These are phyloP conservation scores for Bugula neritina DNA, from an alignment of 2,888 invertebrate genomes.

Conservation along the genomic window DNA sequence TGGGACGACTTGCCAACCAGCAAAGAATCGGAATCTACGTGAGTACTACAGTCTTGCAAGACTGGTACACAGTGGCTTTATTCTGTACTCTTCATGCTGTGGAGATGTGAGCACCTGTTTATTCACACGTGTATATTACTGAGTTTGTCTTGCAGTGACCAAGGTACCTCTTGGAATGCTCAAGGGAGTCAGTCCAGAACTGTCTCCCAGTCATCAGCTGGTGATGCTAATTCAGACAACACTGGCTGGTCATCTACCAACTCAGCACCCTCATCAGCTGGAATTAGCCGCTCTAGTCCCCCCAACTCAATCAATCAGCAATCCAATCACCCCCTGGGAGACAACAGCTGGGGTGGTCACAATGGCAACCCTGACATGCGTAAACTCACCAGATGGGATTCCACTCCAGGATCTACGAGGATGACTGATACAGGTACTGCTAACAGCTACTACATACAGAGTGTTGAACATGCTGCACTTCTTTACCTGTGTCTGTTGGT, in stretches of 20 bases:
- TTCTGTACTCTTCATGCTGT: no score
- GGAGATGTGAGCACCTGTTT: no score
- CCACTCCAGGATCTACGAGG: background rate
- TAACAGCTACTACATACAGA: no score
- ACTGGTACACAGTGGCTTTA: no score
- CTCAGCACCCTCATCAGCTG: background rate
- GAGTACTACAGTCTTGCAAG: no score
- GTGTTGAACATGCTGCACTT: no score
- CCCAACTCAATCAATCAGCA: slow-evolving; percentile 22
- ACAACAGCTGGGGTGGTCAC: background rate
- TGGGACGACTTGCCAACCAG: slow-evolving; percentile 11
- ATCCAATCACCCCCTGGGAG: background rate
- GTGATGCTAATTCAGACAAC: background rate
- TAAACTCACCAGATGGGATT: slow-evolving; percentile 2
- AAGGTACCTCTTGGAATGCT: background rate
- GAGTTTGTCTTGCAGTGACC: background rate
- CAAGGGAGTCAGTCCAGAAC: slow-evolving; percentile 4
- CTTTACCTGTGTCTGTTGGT: no score
- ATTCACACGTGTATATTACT: no score
- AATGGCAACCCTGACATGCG: slow-evolving; percentile 1
- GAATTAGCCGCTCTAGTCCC: slow-evolving; percentile 10
- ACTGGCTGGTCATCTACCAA: slow-evolving; percentile 1
- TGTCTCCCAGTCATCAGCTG: background rate
- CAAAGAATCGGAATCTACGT: background rate
- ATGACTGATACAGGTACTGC: background rate